Evolutionary conservation across 2,797 vertebrate species (phyloP).

Genomic region (Melanotaenia maccullochi): DNA sequence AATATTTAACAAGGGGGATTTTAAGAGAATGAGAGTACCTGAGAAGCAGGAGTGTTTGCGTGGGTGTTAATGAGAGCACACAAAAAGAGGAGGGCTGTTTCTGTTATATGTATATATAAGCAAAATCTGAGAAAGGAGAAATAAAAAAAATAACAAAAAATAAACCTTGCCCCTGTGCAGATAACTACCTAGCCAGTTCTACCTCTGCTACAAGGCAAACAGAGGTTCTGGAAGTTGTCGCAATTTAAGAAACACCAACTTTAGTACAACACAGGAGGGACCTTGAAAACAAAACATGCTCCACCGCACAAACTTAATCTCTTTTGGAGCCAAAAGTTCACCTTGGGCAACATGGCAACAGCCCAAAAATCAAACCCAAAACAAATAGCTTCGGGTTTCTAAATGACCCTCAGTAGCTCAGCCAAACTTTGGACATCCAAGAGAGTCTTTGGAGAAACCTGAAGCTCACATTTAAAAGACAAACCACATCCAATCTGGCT

Average conservation of each 20-base stretch:
- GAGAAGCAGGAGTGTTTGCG: conserved; percentile 7
- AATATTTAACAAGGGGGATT: conserved; percentile 49
- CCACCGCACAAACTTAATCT: conserved; percentile 25
- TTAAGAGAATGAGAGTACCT: conserved; percentile 24
- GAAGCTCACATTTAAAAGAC: conserved; percentile 25
- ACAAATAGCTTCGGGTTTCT: conserved; percentile 43
- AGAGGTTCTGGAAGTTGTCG: conserved; percentile 2
- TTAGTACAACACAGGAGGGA: conserved; percentile 7
- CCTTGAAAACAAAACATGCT: conserved; percentile 19
- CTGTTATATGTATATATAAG: neutral
- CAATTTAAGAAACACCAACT: conserved; percentile 13
- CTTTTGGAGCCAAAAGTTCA: conserved; percentile 29
- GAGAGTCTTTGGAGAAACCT: conserved; percentile 43
- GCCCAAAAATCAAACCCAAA: conserved; percentile 44
- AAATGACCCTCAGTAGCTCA: conserved; percentile 37
- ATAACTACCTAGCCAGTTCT: neutral
- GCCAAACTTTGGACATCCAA: conserved; percentile 43
- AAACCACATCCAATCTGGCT: conserved; percentile 43
- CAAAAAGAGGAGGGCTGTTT: neutral
- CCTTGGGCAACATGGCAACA: conserved; percentile 38
- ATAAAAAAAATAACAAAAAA: neutral
- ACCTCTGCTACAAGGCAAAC: neutral
- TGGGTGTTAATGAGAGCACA: conserved; percentile 16
- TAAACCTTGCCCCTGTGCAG: neutral
- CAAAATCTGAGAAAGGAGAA: conserved; percentile 9